A percentile compares a stretch with the other conserved stretches of the same genome.
These are phyloP conservation scores for Camelus bactrianus DNA, from an alignment of 2,113 vertebrate species.

Conservation along the genomic window DNA sequence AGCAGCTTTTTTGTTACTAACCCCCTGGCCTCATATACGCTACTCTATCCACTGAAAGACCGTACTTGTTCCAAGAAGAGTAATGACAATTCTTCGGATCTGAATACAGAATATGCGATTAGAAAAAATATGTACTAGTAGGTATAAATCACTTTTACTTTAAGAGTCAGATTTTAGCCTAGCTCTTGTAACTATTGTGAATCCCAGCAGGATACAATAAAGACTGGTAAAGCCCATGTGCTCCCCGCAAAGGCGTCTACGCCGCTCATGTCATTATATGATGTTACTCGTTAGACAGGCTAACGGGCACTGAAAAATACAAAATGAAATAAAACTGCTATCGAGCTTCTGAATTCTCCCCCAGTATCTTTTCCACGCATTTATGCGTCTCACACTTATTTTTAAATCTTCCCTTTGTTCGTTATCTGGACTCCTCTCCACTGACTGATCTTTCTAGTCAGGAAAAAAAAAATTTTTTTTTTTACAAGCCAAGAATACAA, in stretches of 20 bases:
- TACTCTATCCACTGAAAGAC: background rate
- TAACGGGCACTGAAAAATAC: background rate
- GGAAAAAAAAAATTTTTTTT: background rate
- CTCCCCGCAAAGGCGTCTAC: background rate
- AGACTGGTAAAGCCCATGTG: background rate
- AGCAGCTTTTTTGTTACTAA: background rate
- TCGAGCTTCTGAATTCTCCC: background rate
- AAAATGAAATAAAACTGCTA: slow-evolving; percentile 9
- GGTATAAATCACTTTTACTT: background rate
- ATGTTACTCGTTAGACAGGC: background rate
- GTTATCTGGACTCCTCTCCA: slow-evolving; percentile 17
- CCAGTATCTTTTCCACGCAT: background rate
- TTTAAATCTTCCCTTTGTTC: background rate
- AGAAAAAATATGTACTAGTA: background rate
- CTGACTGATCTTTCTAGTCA: background rate
- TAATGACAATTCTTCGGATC: background rate
- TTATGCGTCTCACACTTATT: background rate
- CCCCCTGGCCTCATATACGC: background rate
- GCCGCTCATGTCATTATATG: background rate
- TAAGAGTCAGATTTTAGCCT: background rate
- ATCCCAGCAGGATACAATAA: background rate
- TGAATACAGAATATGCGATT: background rate
- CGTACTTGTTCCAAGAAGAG: background rate
- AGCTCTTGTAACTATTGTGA: background rate
- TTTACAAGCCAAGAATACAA: slow-evolving; percentile 11